Evolutionary conservation across 2,888 invertebrate species (phyloP), one percentile per base, ranked within the genome.

Genomic region (Apamea monoglypha): DNA sequence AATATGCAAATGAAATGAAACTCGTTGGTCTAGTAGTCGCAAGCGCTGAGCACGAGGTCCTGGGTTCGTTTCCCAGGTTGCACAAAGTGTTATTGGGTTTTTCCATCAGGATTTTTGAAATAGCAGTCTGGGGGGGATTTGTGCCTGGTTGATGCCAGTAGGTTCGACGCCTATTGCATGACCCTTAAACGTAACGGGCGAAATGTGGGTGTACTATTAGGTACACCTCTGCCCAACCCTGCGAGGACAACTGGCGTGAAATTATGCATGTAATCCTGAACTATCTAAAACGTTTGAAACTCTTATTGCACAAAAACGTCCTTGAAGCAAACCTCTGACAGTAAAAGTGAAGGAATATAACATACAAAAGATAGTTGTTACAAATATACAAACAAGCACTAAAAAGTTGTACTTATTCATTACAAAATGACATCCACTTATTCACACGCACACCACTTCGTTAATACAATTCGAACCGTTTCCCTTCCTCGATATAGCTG

Each of bases 401-500:
- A 44, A 36, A 36, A n/a, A 16, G 2, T 4, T 32, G 25, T 25
- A 40, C 40, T 40, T 6, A 71, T 70, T 29, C 47, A 21, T 40
- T 10, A 78, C n/a, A 69, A 25, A 70, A 36, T n/a, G 64, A 25
- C 25, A 56, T 25, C 36, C 12, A 47, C 18, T 12, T 63, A 63
- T 63, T 53, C 32, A 69, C 25, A 36, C n/a, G 56, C 36, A 83
- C 21, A 25, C 2, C 53, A 32, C 47, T 80, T 59, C 14, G 56
- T 53, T 10, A 47, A 72, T 68, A 82, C 40, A 72, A 68, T 50
- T 50, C 36, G 59, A 63, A 69, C 40, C 50, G 50, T 59, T 74
- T 71, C 74, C 59, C 47, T 61, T 25, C 40, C 64, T 66, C 53
- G 50, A 66, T 72, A 68, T 83, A 77, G 18, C 32, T 83, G 81